These are phyloP conservation scores for Epinephelus lanceolatus DNA, from an alignment of 2,113 vertebrate species.

Conservation along the genomic window DNA sequence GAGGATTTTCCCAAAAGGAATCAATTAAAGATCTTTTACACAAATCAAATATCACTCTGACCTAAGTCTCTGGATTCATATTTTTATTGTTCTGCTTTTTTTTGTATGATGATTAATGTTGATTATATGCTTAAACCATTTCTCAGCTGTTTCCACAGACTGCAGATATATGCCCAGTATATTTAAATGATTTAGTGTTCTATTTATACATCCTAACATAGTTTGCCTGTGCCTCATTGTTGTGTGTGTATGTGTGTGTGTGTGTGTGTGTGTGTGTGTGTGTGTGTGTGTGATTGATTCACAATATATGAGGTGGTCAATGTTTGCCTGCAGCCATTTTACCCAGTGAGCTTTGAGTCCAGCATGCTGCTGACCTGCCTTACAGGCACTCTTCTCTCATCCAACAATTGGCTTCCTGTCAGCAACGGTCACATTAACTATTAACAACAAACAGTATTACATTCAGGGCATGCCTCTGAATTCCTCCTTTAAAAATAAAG, in stretches of 20 bases:
- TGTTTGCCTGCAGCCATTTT: constrained; percentile 66
- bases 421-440: constrained; percentile 60
- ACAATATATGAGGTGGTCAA: constrained; percentile 75
- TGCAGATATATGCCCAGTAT: background rate
- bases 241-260: constrained; percentile 23
- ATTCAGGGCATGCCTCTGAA: constrained; percentile 36
- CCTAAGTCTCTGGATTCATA: background rate
- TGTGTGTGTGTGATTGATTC: constrained; percentile 71
- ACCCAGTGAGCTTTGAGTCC: constrained; percentile 64
- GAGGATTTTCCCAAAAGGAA: background rate
- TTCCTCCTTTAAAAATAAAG: constrained; percentile 40
- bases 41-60: constrained; percentile 17
- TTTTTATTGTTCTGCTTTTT: constrained; percentile 10
- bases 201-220: constrained; percentile 43
- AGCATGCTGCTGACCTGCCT: constrained; percentile 74
- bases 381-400: constrained; percentile 66
- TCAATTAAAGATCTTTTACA: constrained; percentile 30
- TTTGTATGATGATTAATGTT: background rate
- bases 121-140: background rate
- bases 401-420: constrained; percentile 74
- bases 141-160: background rate
- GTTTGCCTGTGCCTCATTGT: constrained; percentile 50
- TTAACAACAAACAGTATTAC: constrained; percentile 52
- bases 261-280: constrained; percentile 16
- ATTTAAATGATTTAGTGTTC: constrained; percentile 10